Conservation (phyloP, 2,888 invertebrate species). For the Hoplodrina ambigua region DNA sequence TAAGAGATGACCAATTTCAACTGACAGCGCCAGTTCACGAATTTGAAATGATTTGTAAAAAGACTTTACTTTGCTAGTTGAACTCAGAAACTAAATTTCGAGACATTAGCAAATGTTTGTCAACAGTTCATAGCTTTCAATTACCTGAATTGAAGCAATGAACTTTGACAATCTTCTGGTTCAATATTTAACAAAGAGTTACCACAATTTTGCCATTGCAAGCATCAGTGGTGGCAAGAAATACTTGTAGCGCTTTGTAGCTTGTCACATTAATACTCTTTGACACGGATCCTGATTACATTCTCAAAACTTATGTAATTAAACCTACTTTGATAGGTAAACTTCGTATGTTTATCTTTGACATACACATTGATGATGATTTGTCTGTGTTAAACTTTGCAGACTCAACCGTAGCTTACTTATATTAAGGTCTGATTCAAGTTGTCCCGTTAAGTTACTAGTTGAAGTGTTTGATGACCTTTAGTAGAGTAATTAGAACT, state of each 20-base stretch:
- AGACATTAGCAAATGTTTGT: too few species aligned
- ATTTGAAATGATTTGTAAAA: too few species aligned
- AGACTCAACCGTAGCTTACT: background rate
- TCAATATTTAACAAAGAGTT: too few species aligned
- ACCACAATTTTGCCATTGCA: too few species aligned
- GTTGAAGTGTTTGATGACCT: conserved; percentile 1
- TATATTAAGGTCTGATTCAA: background rate
- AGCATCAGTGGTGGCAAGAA: too few species aligned
- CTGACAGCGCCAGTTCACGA: too few species aligned
- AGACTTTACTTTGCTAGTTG: too few species aligned
- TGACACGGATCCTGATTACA: conserved; percentile 39
- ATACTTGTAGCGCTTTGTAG: background rate
- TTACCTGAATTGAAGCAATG: too few species aligned
- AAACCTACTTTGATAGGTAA: conserved; percentile 56
- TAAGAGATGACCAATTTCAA: too few species aligned
- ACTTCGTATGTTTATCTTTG: conserved; percentile 54
- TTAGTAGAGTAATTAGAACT: background rate
- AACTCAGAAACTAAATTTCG: too few species aligned
- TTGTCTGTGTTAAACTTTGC: conserved; percentile 32
- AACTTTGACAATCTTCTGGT: too few species aligned
- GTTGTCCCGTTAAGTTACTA: background rate
- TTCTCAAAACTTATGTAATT: conserved; percentile 56
- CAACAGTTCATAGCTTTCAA: too few species aligned
- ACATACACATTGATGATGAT: conserved; percentile 40
- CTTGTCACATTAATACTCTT: conserved; percentile 24